A percentile compares a stretch with the other conserved stretches of the same genome.
Conservation (phyloP, 2,113 vertebrate genomes). For the Callospermophilus lateralis region DNA sequence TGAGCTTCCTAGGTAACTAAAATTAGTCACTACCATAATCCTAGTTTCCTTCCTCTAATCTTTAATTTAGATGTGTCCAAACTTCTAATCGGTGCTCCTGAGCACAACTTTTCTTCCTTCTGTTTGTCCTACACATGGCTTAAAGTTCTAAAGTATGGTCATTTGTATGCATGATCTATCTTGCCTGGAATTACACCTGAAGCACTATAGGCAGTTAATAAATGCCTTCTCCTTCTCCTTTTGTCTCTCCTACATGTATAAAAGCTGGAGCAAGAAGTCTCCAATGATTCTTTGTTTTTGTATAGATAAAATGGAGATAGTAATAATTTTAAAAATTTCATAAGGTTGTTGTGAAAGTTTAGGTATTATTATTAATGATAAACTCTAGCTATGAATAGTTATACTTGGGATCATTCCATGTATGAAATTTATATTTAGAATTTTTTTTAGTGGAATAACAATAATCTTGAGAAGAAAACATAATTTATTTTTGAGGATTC, state of each 20-base stretch:
- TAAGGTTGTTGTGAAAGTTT: constrained; percentile 38
- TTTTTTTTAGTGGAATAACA: background rate
- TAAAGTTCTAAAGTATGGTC: constrained; percentile 2
- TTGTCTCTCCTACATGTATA: background rate
- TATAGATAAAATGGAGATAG: constrained; percentile 3
- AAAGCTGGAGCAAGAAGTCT: background rate
- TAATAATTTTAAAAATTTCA: constrained; percentile 28
- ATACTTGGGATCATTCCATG: background rate
- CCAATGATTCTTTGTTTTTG: constrained; percentile 38
- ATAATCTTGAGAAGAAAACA: background rate
- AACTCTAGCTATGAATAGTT: constrained; percentile 36
- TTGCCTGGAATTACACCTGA: background rate
- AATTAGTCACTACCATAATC: background rate
- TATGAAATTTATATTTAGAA: constrained; percentile 9
- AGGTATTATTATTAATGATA: constrained; percentile 48
- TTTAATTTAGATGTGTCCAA: constrained; percentile 15
- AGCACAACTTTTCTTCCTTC: background rate
- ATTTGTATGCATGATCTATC: background rate
- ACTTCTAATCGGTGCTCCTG: background rate
- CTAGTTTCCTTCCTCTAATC: background rate
- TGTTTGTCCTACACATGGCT: background rate
- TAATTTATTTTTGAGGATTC: background rate
- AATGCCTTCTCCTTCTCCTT: constrained; percentile 30
- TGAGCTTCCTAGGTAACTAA: constrained; percentile 30
- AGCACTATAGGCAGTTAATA: background rate